These are phyloP conservation scores for Bombus turneri DNA, from an alignment of 1,140 invertebrate genomes.

Conservation along the genomic window DNA sequence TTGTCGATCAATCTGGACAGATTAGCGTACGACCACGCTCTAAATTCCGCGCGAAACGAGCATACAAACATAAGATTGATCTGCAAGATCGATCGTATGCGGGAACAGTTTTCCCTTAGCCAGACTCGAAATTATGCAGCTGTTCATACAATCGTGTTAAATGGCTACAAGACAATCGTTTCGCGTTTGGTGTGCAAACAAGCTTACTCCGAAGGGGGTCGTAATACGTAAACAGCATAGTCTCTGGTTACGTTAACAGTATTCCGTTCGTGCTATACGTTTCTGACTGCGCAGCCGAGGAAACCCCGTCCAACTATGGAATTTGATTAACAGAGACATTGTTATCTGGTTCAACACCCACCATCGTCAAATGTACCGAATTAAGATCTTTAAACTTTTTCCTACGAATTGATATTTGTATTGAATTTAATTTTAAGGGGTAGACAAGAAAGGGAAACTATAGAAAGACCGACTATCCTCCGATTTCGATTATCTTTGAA, in stretches of 20 bases:
- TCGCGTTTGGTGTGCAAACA: slow-evolving; percentile 39
- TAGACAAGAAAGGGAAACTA: no score
- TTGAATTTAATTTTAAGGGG: no score
- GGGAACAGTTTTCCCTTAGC: neutral
- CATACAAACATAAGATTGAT: neutral
- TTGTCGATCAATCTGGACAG: neutral
- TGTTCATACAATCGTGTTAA: slow-evolving; percentile 43
- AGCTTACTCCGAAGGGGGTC: slow-evolving; percentile 14
- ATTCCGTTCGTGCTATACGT: slow-evolving; percentile 9
- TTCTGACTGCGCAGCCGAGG: neutral
- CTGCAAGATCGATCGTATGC: neutral
- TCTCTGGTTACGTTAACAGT: slow-evolving; percentile 34
- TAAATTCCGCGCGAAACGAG: slow-evolving; percentile 4
- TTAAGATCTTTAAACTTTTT: neutral
- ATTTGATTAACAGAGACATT: slow-evolving; percentile 31
- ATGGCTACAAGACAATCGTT: slow-evolving; percentile 48
- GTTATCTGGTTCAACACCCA: no score
- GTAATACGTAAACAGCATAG: slow-evolving; percentile 40
- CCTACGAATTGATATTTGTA: no score
- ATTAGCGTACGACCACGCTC: neutral
- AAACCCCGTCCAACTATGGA: slow-evolving; percentile 3
- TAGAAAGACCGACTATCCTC: no score
- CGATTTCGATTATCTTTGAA: no score
- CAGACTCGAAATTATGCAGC: slow-evolving; percentile 33
- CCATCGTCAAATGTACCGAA: neutral